Evolutionary conservation across 2,888 invertebrate genomes (phyloP), one percentile per base, ranked within the genome.

Genomic region (Anorthoa munda): DNA sequence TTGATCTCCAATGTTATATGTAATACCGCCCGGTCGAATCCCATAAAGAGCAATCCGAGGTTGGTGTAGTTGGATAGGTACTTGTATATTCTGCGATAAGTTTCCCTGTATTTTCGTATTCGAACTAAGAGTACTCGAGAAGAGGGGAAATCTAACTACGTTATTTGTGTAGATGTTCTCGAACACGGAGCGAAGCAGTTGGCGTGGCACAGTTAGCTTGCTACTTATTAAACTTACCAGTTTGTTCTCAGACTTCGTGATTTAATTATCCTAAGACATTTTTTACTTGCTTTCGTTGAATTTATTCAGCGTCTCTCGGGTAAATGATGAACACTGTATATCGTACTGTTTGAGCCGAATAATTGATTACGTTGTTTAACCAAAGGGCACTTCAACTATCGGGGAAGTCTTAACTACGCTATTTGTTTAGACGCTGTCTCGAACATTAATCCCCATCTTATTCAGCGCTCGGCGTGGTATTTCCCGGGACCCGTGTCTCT

Each of bases 401-500:
- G 85, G 84, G 80, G 86, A 88, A 88, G 87, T 87, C 85, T 88
- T 88, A 87, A 87, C 85, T 86, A 85, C 85, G 86, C 88, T 86
- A 89, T 90, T 91, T 90, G 89, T 90, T 89, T 86, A 87, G 87
- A 84, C 83, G 84, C 74, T 85, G 86, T 86, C 82, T 87, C 83
- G 86, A 83, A 86, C 90, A 89, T 90, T 90, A 90, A 91, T 90
- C 88, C 88, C 84, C 82, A 86, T 89, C 87, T 90, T 89, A 90
- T 90, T 88, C 86, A 87, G 82, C 81, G 80, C 80, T 83, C 71
- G 84, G 86, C 86, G 83, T 82, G 84, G 86, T 86, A 89, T 88
- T 89, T 87, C 86, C 84, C 86, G 85, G 88, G 90, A 89, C 90
- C 90, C 90, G 88, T 91, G 92, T 92, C 91, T 90, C 93, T 91